Evolutionary conservation across 1,140 invertebrate species (phyloP).

Genomic region (Cotesia vestalis): DNA sequence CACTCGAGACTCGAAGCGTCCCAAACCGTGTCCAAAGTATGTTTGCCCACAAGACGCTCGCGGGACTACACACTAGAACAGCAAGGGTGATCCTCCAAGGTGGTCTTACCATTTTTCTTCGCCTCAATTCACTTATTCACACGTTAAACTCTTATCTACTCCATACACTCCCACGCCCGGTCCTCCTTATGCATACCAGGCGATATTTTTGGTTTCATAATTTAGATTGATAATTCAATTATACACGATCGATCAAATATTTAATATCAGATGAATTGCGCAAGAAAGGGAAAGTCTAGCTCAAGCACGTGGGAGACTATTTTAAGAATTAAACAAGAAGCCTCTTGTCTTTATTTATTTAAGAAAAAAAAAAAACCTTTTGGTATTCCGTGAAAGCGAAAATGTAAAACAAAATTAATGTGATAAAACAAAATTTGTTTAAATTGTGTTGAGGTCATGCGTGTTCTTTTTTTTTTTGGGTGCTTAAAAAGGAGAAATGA

Average conservation of each 20-base stretch:
- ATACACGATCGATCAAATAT: too few species aligned
- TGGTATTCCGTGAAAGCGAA: constrained; percentile 22
- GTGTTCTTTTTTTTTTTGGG: background rate
- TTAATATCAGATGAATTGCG: too few species aligned
- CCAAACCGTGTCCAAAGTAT: constrained; percentile 44
- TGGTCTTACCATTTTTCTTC: constrained; percentile 34
- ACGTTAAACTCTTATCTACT: background rate
- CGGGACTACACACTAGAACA: constrained; percentile 14
- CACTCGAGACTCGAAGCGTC: constrained; percentile 39
- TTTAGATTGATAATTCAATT: too few species aligned
- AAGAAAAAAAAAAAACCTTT: background rate
- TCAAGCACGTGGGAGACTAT: constrained; percentile 6
- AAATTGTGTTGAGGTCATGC: background rate
- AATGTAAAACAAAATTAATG: constrained; percentile 5
- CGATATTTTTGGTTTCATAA: too few species aligned
- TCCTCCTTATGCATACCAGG: too few species aligned
- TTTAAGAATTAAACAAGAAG: background rate
- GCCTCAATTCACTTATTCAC: background rate
- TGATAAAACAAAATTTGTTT: constrained; percentile 24
- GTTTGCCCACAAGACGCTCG: constrained; percentile 45
- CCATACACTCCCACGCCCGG: too few species aligned
- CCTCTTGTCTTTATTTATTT: background rate
- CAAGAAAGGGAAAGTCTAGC: constrained; percentile 7
- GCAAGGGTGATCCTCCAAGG: constrained; percentile 35
- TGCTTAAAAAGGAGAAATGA: background rate